Evolutionary conservation across 1,140 invertebrate genomes (phyloP).

Genomic region (Drosophila paulistorum): DNA sequence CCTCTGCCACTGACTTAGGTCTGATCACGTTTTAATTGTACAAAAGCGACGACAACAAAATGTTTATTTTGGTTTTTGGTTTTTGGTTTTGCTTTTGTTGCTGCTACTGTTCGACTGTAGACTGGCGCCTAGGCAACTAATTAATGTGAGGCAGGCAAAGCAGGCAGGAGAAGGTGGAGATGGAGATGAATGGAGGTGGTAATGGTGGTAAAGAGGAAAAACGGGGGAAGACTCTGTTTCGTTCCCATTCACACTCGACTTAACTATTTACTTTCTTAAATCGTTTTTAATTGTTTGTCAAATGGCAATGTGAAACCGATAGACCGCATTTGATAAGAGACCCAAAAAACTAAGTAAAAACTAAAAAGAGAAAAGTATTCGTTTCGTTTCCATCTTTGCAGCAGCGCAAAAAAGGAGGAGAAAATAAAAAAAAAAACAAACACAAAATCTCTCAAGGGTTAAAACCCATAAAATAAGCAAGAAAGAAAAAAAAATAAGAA

Average conservation of each 20-base stretch:
- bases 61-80: constrained; percentile 29
- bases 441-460: constrained; percentile 46
- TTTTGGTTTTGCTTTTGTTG: constrained; percentile 40
- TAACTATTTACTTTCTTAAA: constrained; percentile 79
- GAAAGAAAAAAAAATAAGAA: constrained; percentile 35
- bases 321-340: constrained; percentile 73
- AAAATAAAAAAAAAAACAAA: background rate
- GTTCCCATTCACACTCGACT: constrained; percentile 74
- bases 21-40: constrained; percentile 82
- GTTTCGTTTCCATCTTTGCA: constrained; percentile 5
- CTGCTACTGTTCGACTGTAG: constrained; percentile 41
- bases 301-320: constrained; percentile 79
- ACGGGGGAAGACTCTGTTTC: constrained; percentile 20
- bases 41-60: constrained; percentile 67
- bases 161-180: background rate
- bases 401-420: background rate
- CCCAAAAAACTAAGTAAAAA: background rate
- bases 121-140: constrained; percentile 76
- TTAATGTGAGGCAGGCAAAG: constrained; percentile 46
- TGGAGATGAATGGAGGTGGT: background rate
- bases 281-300: constrained; percentile 81
- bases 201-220: constrained; percentile 11
- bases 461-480: constrained; percentile 32
- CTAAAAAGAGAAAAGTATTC: background rate
- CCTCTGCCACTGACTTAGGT: constrained; percentile 32